Conservation (phyloP, 2,888 invertebrate genomes). For the Sipunculus nudus region DNA sequence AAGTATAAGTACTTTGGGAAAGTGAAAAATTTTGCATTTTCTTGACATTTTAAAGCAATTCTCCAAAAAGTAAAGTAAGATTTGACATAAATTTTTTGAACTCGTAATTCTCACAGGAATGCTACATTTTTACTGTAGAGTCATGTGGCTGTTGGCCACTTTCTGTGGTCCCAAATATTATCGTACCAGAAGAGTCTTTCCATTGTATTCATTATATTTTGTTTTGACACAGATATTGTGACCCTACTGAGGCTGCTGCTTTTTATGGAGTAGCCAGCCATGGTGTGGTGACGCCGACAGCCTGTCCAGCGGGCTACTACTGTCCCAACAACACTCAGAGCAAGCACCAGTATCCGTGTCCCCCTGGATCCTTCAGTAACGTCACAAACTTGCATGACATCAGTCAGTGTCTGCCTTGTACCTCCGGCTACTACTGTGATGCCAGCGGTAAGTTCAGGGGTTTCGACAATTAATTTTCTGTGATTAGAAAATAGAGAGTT, state of each 20-base stretch:
- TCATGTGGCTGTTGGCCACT: no score
- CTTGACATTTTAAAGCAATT: no score
- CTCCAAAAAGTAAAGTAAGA: no score
- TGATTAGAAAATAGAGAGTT: slow-evolving; percentile 39
- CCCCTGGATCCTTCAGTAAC: slow-evolving; percentile 57
- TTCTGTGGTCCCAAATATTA: no score
- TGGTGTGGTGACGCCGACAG: slow-evolving; percentile 49
- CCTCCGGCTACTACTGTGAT: slow-evolving; percentile 57
- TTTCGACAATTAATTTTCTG: no score
- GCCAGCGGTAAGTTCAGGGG: slow-evolving; percentile 45
- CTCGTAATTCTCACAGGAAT: no score
- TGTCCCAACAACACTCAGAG: slow-evolving; percentile 53
- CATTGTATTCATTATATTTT: neutral
- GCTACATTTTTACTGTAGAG: no score
- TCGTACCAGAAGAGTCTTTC: no score
- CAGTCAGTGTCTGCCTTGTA: slow-evolving; percentile 53
- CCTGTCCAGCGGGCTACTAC: slow-evolving; percentile 54
- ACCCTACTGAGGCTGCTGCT: slow-evolving; percentile 50
- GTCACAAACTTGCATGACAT: slow-evolving; percentile 43
- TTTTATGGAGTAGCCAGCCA: slow-evolving; percentile 46
- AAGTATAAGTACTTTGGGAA: no score
- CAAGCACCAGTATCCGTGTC: slow-evolving; percentile 49
- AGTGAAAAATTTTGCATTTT: no score
- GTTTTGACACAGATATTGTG: slow-evolving; percentile 49
- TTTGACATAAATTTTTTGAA: no score